These are phyloP conservation scores for Scaptomyza reducta DNA, from an alignment of 2,888 invertebrate genomes.

Conservation along the genomic window DNA sequence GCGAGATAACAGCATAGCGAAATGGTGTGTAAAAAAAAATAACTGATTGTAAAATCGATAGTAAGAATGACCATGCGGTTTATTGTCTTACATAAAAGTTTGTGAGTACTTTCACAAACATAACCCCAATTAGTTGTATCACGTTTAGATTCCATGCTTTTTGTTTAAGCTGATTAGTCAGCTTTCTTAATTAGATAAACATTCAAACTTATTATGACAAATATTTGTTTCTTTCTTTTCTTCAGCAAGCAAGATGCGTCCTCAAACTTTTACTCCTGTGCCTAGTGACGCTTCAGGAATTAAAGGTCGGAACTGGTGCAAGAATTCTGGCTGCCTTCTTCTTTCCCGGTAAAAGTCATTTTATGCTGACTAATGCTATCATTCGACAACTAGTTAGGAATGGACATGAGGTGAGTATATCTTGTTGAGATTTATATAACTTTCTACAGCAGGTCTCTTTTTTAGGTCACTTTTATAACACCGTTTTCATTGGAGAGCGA, in stretches of 20 bases:
- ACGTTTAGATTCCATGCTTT: not conserved
- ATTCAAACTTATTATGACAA: not conserved
- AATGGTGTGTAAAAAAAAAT: slow-evolving; percentile 11
- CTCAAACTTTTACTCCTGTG: slow-evolving; percentile 22
- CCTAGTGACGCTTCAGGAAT: slow-evolving; percentile 40
- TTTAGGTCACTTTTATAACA: slow-evolving; percentile 63
- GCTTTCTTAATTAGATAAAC: not conserved
- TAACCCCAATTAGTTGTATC: not conserved
- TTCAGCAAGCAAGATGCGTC: slow-evolving; percentile 7
- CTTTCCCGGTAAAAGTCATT: slow-evolving; percentile 84
- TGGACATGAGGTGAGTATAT: slow-evolving; percentile 82
- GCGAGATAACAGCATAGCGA: no score
- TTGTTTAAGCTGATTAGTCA: not conserved
- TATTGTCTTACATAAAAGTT: not conserved
- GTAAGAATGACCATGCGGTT: no score
- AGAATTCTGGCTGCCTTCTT: slow-evolving; percentile 84
- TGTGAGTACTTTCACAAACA: not conserved
- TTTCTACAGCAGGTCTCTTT: no score
- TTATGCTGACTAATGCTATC: slow-evolving; percentile 83
- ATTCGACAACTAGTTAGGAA: slow-evolving; percentile 82
- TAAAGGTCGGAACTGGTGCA: slow-evolving; percentile 44
- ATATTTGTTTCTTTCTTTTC: not conserved
- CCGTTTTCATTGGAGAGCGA: slow-evolving; percentile 58
- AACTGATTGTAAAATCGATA: not conserved
- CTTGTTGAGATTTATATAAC: no score